A percentile compares a stretch with the other conserved stretches of the same genome.
Evolutionary conservation across 2,888 invertebrate species (phyloP).

Genomic region (Danaus chrysippus): DNA sequence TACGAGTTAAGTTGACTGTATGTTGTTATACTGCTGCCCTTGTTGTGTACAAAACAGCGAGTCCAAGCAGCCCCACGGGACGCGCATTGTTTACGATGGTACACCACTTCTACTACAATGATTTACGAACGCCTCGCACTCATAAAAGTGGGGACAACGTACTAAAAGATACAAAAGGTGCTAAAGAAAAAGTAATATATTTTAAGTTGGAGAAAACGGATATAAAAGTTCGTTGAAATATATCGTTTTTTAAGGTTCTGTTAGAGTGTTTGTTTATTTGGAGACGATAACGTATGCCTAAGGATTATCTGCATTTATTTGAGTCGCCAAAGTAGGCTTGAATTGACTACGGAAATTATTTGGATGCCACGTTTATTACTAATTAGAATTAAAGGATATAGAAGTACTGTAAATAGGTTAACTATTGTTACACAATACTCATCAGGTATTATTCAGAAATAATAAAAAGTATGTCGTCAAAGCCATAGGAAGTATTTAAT

Average conservation of each 20-base stretch:
- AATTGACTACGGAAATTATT: too few relatives aligned
- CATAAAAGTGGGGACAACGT: conserved; percentile 76
- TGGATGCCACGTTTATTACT: too few relatives aligned
- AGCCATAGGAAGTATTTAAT: conserved; percentile 10
- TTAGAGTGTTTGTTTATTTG: conserved; percentile 72
- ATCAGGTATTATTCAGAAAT: too few relatives aligned
- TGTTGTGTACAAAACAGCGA: background rate
- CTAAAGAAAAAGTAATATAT: conserved; percentile 78
- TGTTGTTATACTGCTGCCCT: background rate
- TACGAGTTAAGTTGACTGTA: background rate
- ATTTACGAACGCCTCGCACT: conserved; percentile 74
- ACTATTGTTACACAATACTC: too few relatives aligned
- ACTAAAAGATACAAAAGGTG: conserved; percentile 79
- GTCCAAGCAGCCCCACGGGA: conserved; percentile 48
- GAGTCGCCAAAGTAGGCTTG: too few relatives aligned
- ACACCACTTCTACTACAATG: conserved; percentile 76
- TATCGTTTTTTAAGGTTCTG: conserved; percentile 74
- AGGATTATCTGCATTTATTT: too few relatives aligned
- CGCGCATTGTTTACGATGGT: conserved; percentile 68
- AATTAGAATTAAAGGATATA: too few relatives aligned
- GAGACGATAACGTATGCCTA: conserved; percentile 67
- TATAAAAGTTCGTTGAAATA: conserved; percentile 77
- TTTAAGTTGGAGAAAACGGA: conserved; percentile 72
- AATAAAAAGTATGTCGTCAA: conserved; percentile 20
- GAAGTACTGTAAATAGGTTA: too few relatives aligned